phyloP scores from a whole-genome alignment of 2,797 vertebrate species.

The Centropyge bicolor region DNA sequence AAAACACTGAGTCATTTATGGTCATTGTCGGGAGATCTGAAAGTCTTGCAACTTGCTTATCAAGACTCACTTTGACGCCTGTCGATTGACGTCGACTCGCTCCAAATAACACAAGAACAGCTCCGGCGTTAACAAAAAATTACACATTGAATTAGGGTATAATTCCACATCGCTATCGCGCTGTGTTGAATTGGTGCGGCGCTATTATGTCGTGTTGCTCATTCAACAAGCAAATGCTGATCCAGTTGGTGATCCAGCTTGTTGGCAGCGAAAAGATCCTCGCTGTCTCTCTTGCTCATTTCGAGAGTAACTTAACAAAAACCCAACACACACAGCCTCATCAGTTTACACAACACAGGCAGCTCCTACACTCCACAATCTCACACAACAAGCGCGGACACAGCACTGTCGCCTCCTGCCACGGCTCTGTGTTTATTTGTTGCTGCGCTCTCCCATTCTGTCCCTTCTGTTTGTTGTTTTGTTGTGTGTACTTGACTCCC shows the following conservation, averaged over 20 bases:
- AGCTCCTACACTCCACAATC: conserved; percentile 60
- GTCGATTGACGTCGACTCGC: not conserved
- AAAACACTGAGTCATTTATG: not conserved
- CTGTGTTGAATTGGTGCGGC: not conserved
- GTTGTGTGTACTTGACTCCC: conserved; percentile 69
- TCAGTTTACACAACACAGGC: conserved; percentile 75
- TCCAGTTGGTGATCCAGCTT: conserved; percentile 70
- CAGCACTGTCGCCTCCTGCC: conserved; percentile 73
- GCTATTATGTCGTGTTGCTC: conserved; percentile 27
- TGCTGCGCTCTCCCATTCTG: conserved; percentile 73
- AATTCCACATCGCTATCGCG: conserved; percentile 19
- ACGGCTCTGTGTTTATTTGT: conserved; percentile 78
- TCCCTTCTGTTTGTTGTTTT: conserved; percentile 81
- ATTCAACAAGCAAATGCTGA: conserved; percentile 53
- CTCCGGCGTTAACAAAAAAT: conserved; percentile 3
- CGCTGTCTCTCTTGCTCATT: conserved; percentile 71
- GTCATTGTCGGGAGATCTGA: not conserved
- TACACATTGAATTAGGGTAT: not conserved
- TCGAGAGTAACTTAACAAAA: conserved; percentile 60
- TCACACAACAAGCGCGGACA: conserved; percentile 61
- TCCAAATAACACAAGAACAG: conserved; percentile 6
- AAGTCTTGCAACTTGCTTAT: conserved; percentile 6
- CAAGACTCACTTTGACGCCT: conserved; percentile 5
- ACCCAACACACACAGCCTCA: conserved; percentile 49
- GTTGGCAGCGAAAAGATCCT: conserved; percentile 55